Percentiles rank a stretch among this genome's conserved stretches.
Conservation (phyloP, 1,140 invertebrate species). For the Rhopalosiphum maidis region DNA sequence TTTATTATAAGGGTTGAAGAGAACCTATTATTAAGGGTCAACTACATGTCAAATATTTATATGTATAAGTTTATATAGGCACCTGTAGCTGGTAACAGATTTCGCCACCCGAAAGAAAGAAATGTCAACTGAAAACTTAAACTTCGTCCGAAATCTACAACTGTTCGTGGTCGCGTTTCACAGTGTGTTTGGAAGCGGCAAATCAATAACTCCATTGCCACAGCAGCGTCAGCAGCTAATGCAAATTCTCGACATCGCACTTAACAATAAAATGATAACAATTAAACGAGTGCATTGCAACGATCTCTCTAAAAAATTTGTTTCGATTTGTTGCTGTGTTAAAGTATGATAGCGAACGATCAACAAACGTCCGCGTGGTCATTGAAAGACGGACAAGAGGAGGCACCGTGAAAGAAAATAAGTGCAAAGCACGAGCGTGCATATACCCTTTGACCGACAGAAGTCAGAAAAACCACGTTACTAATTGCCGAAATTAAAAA, state of each 20-base stretch:
- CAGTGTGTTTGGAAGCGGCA: too few relatives aligned
- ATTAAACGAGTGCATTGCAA: too few relatives aligned
- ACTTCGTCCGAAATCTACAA: not conserved
- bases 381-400: not conserved
- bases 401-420: not conserved
- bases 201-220: not conserved
- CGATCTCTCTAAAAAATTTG: too few relatives aligned
- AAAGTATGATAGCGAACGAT: too few relatives aligned
- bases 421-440: not conserved
- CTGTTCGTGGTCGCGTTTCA: too few relatives aligned
- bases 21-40: not conserved
- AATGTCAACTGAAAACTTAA: not conserved
- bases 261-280: too few relatives aligned
- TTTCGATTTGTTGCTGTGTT: too few relatives aligned
- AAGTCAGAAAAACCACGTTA: not conserved
- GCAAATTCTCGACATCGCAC: too few relatives aligned
- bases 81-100: not conserved
- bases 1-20: not conserved
- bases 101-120: not conserved
- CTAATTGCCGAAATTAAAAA: not conserved
- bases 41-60: not conserved
- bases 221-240: too few relatives aligned
- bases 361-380: not conserved
- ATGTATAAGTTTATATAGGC: too few relatives aligned
- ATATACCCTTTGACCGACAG: not conserved